Base-by-base conservation (phyloP, 1,140 invertebrate genomes). In the Apocrypta bakeri region DNA sequence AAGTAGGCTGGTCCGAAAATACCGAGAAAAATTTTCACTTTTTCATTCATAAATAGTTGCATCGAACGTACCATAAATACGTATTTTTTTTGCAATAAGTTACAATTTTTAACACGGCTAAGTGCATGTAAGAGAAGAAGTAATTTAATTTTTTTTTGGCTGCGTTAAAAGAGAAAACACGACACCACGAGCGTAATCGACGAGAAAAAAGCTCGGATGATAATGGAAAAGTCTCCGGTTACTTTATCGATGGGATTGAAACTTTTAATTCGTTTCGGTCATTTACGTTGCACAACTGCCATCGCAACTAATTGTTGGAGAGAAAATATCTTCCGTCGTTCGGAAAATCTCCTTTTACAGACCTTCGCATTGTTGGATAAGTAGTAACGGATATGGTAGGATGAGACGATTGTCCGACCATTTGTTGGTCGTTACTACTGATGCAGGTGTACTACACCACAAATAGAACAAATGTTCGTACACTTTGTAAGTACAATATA, bases 1-100 rank as follows among this genome's bases (percentile, higher is more conserved):
- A 79, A 48, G 37, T 79, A 68, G 76, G 76, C 33, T 37, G 66
- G 9, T 40, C 76, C 68, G 48, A 69, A 79, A 69, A 79, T 79
- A 69, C 29, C 37, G 40, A 7, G 17, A 79, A 69, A 29, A 79
- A 79, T 48, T 69, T 42, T 29, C 37, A 42, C 72, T 72, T 42
- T 12, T 72, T 72, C 68, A 33, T 37, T 72, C 68, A 79, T 79
- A 79, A 72, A 72, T 24, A 7, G 31, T 77, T 37, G 14, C 14
- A 24, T 37, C n/a, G 17, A 66, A 21, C 48, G 17, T 6, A 21
- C 48, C 14, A 21, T n/a, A n/a, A n/a, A n/a, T n/a, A n/a, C n/a
- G n/a, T 7, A 21, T 17, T 56, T 21, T 56, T 56, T 56, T 56
- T 4, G 17, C 48, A 2, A 56, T 56, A 37, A 37, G 9, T 9